A percentile compares a stretch with the other conserved stretches of the same genome.
Evolutionary conservation across 2,113 vertebrate species (phyloP).

Genomic region (Protobothrops flavoviridis): DNA sequence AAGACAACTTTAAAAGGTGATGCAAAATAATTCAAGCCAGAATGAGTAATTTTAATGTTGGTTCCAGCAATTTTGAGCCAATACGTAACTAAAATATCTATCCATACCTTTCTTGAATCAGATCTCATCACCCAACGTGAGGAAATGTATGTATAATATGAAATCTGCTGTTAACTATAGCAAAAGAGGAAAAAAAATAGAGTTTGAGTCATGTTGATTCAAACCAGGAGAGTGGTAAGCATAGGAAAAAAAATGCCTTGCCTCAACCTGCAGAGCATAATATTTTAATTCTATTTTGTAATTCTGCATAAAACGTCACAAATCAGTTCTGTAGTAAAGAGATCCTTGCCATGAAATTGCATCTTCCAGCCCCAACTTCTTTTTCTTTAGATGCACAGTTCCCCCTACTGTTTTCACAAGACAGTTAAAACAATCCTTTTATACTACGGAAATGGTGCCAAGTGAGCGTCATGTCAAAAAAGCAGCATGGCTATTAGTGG

Average conservation of each 20-base stretch:
- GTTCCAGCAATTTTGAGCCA: background rate
- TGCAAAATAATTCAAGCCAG: background rate
- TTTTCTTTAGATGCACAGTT: background rate
- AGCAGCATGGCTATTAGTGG: conserved; percentile 62
- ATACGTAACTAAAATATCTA: background rate
- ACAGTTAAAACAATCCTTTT: conserved; percentile 30
- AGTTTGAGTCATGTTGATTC: background rate
- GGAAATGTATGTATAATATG: background rate
- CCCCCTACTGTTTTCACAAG: conserved; percentile 42
- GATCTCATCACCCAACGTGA: background rate
- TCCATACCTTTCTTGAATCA: background rate
- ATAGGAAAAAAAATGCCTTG: conserved; percentile 37
- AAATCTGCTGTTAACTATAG: background rate
- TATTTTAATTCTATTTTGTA: conserved; percentile 44
- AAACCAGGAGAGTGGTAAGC: conserved; percentile 4
- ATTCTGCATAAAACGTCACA: conserved; percentile 17
- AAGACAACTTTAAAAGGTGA: background rate
- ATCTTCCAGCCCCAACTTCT: background rate
- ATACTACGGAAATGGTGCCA: conserved; percentile 56
- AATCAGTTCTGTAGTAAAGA: conserved; percentile 14
- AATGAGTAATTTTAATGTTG: background rate
- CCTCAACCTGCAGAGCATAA: background rate
- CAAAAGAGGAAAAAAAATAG: background rate
- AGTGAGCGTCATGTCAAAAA: conserved; percentile 56
- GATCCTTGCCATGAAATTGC: conserved; percentile 21